These are phyloP conservation scores for Phortica magna DNA, from an alignment of 2,888 invertebrate genomes.

Conservation along the genomic window DNA sequence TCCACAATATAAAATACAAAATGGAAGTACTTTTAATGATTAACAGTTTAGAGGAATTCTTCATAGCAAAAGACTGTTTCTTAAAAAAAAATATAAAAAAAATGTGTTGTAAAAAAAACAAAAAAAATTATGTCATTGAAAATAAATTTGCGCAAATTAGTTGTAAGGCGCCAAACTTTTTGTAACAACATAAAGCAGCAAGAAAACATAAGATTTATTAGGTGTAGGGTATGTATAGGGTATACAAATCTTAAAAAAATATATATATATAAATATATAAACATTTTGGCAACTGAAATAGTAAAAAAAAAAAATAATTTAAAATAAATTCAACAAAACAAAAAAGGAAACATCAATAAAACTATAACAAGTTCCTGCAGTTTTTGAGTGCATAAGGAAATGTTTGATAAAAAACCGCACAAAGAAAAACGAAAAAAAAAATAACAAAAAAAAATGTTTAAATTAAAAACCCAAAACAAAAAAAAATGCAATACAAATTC, in stretches of 20 bases:
- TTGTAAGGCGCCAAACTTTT: conserved; percentile 47
- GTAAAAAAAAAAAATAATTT: conserved; percentile 48
- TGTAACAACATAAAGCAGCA: conserved; percentile 52
- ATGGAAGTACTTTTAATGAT: not conserved
- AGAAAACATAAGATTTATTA: conserved; percentile 30
- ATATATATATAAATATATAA: not conserved
- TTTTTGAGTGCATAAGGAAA: conserved; percentile 59
- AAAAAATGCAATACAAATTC: conserved; percentile 16
- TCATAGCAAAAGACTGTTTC: conserved; percentile 71
- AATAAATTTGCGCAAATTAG: conserved; percentile 46
- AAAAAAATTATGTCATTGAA: conserved; percentile 46
- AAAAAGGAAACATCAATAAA: conserved; percentile 46
- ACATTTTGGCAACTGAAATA: conserved; percentile 40
- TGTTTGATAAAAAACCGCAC: conserved; percentile 37
- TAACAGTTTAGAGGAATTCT: conserved; percentile 64
- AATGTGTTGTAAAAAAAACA: conserved; percentile 27
- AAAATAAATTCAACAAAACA: conserved; percentile 35
- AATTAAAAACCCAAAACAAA: conserved; percentile 30
- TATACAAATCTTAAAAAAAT: conserved; percentile 35
- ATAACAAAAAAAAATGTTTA: conserved; percentile 39
- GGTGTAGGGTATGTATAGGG: conserved; percentile 53
- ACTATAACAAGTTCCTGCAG: conserved; percentile 65
- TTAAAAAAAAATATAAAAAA: conserved; percentile 45
- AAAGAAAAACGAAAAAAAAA: conserved; percentile 31
- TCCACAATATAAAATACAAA: not conserved